Evolutionary conservation across 2,888 invertebrate species (phyloP).

Genomic region (Dryocosmus kuriphilus): DNA sequence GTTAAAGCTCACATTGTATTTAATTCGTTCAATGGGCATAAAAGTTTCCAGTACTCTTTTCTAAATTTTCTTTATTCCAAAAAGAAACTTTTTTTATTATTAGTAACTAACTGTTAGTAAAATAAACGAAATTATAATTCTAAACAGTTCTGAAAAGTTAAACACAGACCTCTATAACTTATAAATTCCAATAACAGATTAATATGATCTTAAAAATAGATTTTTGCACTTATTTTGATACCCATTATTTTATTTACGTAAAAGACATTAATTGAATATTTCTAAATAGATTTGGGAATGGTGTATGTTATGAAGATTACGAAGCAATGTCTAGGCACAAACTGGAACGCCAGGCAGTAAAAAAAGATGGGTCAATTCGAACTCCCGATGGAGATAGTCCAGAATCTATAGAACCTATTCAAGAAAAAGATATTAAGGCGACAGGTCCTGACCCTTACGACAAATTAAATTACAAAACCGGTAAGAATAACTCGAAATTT

Average conservation of each 20-base stretch:
- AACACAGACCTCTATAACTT: no score
- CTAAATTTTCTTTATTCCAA: no score
- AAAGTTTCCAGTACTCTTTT: no score
- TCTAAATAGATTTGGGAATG: constrained; percentile 68
- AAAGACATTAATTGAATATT: background rate
- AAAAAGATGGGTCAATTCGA: constrained; percentile 60
- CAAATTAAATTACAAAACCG: constrained; percentile 76
- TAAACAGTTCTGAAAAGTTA: no score
- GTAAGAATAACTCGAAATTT: constrained; percentile 63
- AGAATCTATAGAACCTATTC: constrained; percentile 73
- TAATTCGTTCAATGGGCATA: constrained; percentile 21
- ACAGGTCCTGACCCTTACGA: constrained; percentile 78
- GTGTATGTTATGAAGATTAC: constrained; percentile 75
- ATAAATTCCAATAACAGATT: no score
- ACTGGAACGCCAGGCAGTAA: constrained; percentile 68
- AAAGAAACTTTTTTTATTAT: no score
- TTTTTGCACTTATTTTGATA: no score
- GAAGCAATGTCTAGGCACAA: constrained; percentile 76
- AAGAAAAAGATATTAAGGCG: constrained; percentile 75
- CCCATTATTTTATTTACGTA: no score
- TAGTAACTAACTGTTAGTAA: no score
- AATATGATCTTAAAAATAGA: no score
- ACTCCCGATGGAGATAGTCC: constrained; percentile 71
- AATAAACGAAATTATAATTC: no score
- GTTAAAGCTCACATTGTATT: constrained; percentile 2